Conservation (phyloP, 2,888 invertebrate species). For the Andrena chrysosceles region DNA sequence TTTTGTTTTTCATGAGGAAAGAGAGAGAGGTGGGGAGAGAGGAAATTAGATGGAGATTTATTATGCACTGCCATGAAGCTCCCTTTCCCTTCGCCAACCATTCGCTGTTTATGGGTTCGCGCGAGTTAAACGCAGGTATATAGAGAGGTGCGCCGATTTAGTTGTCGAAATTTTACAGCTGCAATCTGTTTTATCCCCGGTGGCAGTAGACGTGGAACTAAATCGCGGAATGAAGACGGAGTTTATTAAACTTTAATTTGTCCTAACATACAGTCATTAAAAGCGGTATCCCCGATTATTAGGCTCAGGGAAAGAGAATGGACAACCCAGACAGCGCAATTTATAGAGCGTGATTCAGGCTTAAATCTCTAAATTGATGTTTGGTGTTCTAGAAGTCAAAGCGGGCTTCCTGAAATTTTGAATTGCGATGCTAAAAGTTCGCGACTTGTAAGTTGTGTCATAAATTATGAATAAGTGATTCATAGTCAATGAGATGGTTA, state of each 20-base stretch:
- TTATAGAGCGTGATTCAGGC: no score
- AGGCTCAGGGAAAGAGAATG: no score
- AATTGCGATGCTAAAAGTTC: no score
- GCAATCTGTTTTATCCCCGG: not conserved
- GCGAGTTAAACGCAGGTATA: constrained; percentile 45
- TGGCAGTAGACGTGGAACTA: not conserved
- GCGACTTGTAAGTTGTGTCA: no score
- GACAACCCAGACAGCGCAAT: no score
- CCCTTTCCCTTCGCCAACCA: constrained; percentile 1
- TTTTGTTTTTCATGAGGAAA: constrained; percentile 37
- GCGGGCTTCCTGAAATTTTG: no score
- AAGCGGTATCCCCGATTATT: no score
- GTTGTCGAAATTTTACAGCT: constrained; percentile 28
- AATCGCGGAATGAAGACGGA: not conserved
- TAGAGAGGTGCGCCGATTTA: constrained; percentile 4
- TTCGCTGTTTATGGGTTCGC: constrained; percentile 36
- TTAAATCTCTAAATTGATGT: no score
- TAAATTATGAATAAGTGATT: no score
- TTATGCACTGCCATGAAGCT: constrained; percentile 41
- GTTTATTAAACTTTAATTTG: not conserved
- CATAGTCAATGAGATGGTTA: no score
- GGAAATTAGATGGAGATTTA: constrained; percentile 40
- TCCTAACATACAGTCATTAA: no score
- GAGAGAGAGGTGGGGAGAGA: constrained; percentile 5
- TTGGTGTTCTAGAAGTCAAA: no score